These are phyloP conservation scores for Sipha maydis DNA, from an alignment of 2,888 invertebrate genomes.

Conservation along the genomic window DNA sequence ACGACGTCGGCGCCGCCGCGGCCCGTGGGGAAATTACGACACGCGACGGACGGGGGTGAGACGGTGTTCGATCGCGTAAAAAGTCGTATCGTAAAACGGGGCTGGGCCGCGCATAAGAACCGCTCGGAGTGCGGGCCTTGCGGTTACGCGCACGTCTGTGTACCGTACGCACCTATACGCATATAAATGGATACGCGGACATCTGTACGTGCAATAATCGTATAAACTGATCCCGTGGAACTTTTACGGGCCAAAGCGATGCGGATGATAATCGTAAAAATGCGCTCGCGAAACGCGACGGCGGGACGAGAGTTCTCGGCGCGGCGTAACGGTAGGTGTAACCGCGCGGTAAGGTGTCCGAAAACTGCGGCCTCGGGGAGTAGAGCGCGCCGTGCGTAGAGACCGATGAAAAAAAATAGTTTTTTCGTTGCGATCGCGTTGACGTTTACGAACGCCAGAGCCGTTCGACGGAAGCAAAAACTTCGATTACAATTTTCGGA, in stretches of 20 bases:
- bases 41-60: no score
- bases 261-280: conserved; percentile 36
- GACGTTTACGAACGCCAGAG: not conserved
- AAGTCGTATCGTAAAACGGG: conserved; percentile 37
- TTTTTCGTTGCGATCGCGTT: not conserved
- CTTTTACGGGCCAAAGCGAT: not conserved
- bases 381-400: not conserved
- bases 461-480: not conserved
- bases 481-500: not conserved
- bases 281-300: not conserved
- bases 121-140: not conserved
- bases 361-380: not conserved
- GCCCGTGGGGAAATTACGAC: conserved; percentile 58
- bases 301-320: not conserved
- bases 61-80: conserved; percentile 37
- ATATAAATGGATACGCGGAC: no score
- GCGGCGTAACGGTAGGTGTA: not conserved
- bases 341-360: not conserved
- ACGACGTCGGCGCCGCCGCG: conserved; percentile 2
- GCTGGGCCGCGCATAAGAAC: not conserved
- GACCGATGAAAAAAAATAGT: not conserved
- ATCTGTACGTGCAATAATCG: no score
- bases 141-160: not conserved
- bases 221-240: conserved; percentile 9
- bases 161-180: no score